Evolutionary conservation across 1,140 invertebrate genomes (phyloP).

Genomic region (Laodelphax striatellus): DNA sequence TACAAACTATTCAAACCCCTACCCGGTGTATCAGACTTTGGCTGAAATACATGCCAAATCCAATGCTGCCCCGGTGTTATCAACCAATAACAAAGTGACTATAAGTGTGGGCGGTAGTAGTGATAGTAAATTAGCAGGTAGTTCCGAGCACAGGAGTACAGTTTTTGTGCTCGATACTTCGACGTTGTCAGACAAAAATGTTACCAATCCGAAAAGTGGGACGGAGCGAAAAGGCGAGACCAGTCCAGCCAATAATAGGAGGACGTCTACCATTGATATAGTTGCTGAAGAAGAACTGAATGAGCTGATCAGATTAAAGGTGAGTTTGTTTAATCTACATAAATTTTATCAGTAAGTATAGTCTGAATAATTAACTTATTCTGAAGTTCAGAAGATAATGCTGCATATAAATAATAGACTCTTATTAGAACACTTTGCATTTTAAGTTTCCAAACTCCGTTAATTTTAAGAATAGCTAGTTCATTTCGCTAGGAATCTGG

Average conservation of each 20-base stretch:
- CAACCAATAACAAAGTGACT: conserved; percentile 24
- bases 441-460: too few relatives aligned
- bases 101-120: conserved; percentile 24
- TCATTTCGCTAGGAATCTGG: too few relatives aligned
- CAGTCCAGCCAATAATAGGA: not conserved
- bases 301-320: conserved; percentile 13
- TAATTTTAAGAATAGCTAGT: too few relatives aligned
- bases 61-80: conserved; percentile 30
- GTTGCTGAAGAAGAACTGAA: conserved; percentile 18
- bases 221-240: conserved; percentile 17
- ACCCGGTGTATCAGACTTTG: conserved; percentile 26
- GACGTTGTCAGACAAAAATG: conserved; percentile 17
- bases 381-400: too few relatives aligned
- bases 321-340: not conserved
- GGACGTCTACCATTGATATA: conserved; percentile 15
- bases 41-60: conserved; percentile 30
- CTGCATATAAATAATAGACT: too few relatives aligned
- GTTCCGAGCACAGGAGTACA: not conserved
- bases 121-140: not conserved
- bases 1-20: not conserved
- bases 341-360: too few relatives aligned
- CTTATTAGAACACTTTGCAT: too few relatives aligned
- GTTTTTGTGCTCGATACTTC: not conserved
- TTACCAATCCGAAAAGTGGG: conserved; percentile 20
- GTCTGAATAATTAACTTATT: too few relatives aligned